Conservation (phyloP, 2,113 vertebrate genomes). For the Thamnophis sirtalis region DNA sequence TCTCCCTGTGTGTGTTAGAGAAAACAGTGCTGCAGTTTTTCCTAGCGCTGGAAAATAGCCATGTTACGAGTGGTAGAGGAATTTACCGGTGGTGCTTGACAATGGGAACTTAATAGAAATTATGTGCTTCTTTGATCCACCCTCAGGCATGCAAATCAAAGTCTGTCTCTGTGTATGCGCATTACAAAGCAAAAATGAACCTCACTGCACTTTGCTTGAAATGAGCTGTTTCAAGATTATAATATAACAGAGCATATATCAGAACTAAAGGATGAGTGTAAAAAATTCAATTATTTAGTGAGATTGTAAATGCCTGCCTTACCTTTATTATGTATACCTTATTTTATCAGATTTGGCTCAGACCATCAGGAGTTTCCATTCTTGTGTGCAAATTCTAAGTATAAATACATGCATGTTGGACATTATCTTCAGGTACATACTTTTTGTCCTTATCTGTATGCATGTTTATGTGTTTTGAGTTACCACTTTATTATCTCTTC, state of each 20-base stretch:
- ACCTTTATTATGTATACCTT: constrained; percentile 22
- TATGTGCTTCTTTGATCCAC: constrained; percentile 67
- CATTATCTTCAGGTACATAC: background rate
- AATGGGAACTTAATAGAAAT: constrained; percentile 69
- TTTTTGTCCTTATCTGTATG: background rate
- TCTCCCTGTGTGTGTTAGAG: background rate
- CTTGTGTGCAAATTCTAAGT: background rate
- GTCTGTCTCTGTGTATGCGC: constrained; percentile 57
- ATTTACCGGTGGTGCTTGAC: constrained; percentile 61
- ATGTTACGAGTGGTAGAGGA: constrained; percentile 59
- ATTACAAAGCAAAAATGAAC: constrained; percentile 62
- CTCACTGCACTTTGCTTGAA: constrained; percentile 73
- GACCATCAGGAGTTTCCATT: background rate
- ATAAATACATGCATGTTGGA: background rate
- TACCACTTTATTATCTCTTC: background rate
- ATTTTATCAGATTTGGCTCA: background rate
- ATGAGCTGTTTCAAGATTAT: constrained; percentile 65
- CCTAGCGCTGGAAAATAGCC: constrained; percentile 61
- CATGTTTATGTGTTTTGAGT: background rate
- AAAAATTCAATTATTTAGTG: constrained; percentile 41
- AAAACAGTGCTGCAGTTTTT: constrained; percentile 45
- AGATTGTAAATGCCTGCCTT: constrained; percentile 36
- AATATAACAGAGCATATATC: constrained; percentile 63
- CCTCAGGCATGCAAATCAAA: constrained; percentile 76
- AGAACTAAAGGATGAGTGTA: constrained; percentile 54